phyloP scores from a whole-genome alignment of 2,113 vertebrate genomes.

The Petroica traversi region DNA sequence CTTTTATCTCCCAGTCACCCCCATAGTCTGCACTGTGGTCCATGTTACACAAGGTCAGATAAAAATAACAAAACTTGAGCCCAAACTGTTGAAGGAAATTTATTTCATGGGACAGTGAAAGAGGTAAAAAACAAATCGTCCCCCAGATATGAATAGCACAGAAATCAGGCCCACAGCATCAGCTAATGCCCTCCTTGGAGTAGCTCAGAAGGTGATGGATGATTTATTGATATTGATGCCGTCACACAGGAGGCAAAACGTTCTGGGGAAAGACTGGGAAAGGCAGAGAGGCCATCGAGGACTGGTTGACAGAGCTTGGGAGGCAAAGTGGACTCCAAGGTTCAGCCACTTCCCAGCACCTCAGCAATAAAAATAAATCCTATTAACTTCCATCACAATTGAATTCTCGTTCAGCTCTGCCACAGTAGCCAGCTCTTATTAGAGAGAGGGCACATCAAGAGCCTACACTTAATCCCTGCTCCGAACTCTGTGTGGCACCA shows the following conservation, averaged over 20 bases:
- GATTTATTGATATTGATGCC: neutral
- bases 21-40: conserved; percentile 8
- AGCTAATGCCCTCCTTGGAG: neutral
- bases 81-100: neutral
- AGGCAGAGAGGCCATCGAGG: neutral
- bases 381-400: neutral
- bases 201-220: neutral
- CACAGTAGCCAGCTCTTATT: neutral
- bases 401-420: neutral
- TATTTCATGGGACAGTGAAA: neutral
- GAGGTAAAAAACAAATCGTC: neutral
- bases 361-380: conserved; percentile 7
- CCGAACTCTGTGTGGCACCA: neutral
- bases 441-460: neutral
- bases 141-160: neutral
- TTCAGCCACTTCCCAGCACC: neutral
- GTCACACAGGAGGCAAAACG: neutral
- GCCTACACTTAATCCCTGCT: rapidly evolving
- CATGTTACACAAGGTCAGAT: neutral
- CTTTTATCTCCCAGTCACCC: neutral
- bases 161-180: neutral
- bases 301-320: neutral
- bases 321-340: neutral
- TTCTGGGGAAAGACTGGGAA: neutral
- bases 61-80: neutral